Conservation (phyloP, 2,113 vertebrate genomes). For the Dromaius novaehollandiae region DNA sequence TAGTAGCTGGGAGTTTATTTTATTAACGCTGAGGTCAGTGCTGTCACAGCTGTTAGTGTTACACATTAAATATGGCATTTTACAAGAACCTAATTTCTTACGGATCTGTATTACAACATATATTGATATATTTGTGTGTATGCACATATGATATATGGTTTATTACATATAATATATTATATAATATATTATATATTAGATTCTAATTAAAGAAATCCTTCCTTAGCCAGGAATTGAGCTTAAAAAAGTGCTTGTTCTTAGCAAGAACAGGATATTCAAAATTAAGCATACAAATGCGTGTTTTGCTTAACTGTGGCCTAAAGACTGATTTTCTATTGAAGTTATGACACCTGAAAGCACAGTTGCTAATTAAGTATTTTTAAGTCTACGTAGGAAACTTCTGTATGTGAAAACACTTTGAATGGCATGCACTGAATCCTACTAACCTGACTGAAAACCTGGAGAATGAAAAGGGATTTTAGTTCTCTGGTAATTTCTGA, state of each 20-base stretch:
- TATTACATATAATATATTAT: not conserved
- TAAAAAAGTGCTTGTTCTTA: not conserved
- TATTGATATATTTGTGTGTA: not conserved
- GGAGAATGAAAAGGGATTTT: not conserved
- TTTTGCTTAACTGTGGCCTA: not conserved
- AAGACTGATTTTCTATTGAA: not conserved
- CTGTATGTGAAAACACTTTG: not conserved
- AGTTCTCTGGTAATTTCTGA: not conserved
- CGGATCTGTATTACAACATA: not conserved
- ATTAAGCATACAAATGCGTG: not conserved
- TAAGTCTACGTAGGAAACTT: not conserved
- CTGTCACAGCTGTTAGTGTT: not conserved
- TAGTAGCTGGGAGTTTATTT: not conserved
- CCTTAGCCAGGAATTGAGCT: not conserved
- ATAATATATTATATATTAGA: no score
- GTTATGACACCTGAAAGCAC: not conserved
- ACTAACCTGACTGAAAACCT: not conserved
- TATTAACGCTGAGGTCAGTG: not conserved
- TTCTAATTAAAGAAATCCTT: not conserved
- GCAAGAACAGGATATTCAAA: not conserved
- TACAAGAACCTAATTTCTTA: not conserved
- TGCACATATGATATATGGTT: not conserved
- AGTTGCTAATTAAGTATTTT: not conserved
- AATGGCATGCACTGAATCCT: not conserved
- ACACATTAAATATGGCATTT: not conserved